These are phyloP conservation scores for Podiceps cristatus DNA, from an alignment of 2,113 vertebrate species.

Conservation along the genomic window DNA sequence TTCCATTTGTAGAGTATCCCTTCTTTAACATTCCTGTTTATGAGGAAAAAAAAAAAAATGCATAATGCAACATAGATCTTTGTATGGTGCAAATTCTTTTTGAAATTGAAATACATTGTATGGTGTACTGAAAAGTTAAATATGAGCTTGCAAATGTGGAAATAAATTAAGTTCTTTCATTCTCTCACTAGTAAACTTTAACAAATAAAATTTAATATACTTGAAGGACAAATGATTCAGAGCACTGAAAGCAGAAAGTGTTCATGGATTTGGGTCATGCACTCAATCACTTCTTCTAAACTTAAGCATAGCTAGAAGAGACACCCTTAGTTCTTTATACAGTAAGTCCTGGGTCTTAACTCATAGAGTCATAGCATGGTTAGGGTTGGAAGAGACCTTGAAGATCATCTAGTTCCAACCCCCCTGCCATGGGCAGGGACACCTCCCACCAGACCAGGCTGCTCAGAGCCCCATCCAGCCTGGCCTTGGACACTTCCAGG, in stretches of 20 bases:
- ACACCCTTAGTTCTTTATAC: background rate
- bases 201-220: constrained; percentile 43
- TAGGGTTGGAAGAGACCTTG: no score
- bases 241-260: background rate
- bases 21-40: constrained; percentile 27
- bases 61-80: background rate
- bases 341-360: background rate
- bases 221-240: constrained; percentile 36
- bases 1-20: background rate
- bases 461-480: no score
- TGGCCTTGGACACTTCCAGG: no score
- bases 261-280: background rate
- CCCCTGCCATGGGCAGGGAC: no score
- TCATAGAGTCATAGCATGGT: no score
- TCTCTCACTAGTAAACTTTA: background rate
- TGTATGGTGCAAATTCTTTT: background rate
- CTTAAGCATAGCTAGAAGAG: background rate
- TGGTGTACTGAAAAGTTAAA: constrained; percentile 37
- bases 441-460: no score
- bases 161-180: constrained; percentile 35
- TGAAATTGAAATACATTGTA: constrained; percentile 5
- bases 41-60: background rate
- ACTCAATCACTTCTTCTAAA: constrained; percentile 43
- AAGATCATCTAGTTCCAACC: no score
- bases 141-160: constrained; percentile 24